Conservation (phyloP, 2,113 vertebrate species). For the Hystrix brachyura region DNA sequence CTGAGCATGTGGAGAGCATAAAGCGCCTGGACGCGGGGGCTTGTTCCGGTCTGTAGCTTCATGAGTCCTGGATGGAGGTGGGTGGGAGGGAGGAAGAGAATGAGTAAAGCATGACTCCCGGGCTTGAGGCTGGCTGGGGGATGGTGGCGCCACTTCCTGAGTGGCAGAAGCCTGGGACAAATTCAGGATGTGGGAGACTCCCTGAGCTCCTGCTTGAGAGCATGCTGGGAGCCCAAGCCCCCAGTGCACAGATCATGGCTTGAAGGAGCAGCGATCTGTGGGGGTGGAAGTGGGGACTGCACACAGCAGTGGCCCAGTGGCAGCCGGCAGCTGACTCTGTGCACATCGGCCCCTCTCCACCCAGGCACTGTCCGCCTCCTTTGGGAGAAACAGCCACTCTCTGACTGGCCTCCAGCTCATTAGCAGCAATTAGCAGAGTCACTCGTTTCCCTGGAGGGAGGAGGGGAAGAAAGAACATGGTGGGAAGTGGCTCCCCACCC, state of each 20-base stretch:
- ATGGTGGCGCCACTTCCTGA: background rate
- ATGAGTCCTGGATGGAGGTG: background rate
- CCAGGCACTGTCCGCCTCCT: background rate
- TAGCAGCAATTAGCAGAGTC: constrained; percentile 53
- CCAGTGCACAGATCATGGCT: background rate
- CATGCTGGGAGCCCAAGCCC: background rate
- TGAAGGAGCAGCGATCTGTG: background rate
- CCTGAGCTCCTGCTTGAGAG: background rate
- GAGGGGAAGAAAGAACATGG: background rate
- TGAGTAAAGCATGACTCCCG: background rate
- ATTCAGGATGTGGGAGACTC: no score
- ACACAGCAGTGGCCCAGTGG: background rate
- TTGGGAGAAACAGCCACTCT: background rate
- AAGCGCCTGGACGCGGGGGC: background rate
- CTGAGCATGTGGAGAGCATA: background rate
- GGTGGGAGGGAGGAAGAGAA: background rate
- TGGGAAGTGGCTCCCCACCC: constrained; percentile 46
- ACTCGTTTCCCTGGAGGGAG: constrained; percentile 59
- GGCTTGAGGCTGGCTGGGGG: background rate
- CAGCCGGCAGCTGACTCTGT: background rate
- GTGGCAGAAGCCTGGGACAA: background rate
- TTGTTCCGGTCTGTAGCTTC: background rate
- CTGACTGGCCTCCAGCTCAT: constrained; percentile 5
- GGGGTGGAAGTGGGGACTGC: background rate
- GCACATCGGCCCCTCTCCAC: background rate